Base-by-base conservation (phyloP, 2,888 invertebrate genomes). In the Lasius fuliginosus region DNA sequence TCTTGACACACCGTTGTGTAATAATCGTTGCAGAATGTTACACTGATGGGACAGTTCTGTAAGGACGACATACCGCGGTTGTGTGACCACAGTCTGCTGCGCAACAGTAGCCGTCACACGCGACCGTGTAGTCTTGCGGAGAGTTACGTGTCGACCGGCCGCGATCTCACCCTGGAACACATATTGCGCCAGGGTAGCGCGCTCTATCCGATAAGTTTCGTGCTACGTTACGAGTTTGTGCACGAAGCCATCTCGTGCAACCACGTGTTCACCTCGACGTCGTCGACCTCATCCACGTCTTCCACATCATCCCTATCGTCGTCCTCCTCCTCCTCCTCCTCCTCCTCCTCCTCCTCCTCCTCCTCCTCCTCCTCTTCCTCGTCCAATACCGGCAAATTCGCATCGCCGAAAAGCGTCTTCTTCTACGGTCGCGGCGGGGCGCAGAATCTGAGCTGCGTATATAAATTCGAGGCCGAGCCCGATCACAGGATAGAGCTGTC, bases 381-480 rank as follows among this genome's bases (percentile, higher is more conserved):
- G 1, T 86, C 88, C 30, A 93, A 93, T 27, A 85, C 96, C 18
- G 97, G 97, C 23, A 95, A 96, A 91, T 97, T 98, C 94, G 96
- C 97, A 93, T 97, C 98, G 42, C 98, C 98, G 9, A 96, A 97
- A 91, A 98, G 97, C 90, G 97, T 98, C 77, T 98, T 98, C 95
- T 96, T 97, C 92, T 98, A 97, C 92, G 98, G 98, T 1, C 96
- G 98, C 90, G 98, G 98, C 18, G 98, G 98, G 1, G 96, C 97
- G 30, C 96, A 96, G 92, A 97, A 98, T 93, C 95, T 98, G 79
- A 97, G 96, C 84, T 98, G 98, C 94, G 96, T 97, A 86, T 96
- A 98, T 92, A 96, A 97, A 93, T 98, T 98, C 93, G 97, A 97
- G 95, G 97, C 97, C 0, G 96, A 96, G 87, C 96, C 96, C 76